These are phyloP conservation scores for Leptinotarsa texana DNA, from an alignment of 1,140 invertebrate genomes.

Conservation along the genomic window DNA sequence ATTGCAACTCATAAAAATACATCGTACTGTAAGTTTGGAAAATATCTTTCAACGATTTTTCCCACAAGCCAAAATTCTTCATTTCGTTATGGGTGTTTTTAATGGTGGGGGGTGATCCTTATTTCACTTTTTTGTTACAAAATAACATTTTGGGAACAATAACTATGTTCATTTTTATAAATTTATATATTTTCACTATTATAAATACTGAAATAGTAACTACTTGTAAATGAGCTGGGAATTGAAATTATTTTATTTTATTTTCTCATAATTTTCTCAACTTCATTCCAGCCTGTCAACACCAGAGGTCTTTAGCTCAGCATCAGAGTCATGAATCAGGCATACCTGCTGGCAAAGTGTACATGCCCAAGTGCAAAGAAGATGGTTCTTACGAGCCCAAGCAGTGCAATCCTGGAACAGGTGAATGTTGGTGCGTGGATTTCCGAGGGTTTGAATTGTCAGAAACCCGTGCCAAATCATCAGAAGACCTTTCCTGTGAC, in stretches of 20 bases:
- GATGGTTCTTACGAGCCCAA: conserved; percentile 77
- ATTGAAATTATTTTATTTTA: not conserved
- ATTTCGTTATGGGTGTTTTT: too few species aligned
- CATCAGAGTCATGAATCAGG: conserved; percentile 77
- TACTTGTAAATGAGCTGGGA: too few species aligned
- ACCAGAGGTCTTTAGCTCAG: conserved; percentile 67
- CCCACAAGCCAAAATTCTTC: too few species aligned
- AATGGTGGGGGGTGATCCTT: too few species aligned
- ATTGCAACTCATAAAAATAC: too few species aligned
- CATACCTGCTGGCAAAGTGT: conserved; percentile 71
- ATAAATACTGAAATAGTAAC: too few species aligned
- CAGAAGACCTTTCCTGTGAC: conserved; percentile 52
- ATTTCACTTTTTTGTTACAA: too few species aligned
- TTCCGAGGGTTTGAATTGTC: conserved; percentile 78
- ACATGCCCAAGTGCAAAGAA: conserved; percentile 77
- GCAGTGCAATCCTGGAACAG: conserved; percentile 77
- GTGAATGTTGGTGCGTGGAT: conserved; percentile 90
- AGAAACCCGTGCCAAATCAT: conserved; percentile 58
- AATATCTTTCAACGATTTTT: too few species aligned
- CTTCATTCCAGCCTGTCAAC: conserved; percentile 67
- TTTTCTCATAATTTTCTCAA: not conserved
- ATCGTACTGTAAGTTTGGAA: too few species aligned
- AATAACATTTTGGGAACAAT: too few species aligned
- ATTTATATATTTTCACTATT: too few species aligned
- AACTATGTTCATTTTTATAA: too few species aligned